A percentile compares a stretch with the other conserved stretches of the same genome.
Evolutionary conservation across 2,797 vertebrate species (phyloP).

Genomic region (Xiphorhynchus erythropygius): DNA sequence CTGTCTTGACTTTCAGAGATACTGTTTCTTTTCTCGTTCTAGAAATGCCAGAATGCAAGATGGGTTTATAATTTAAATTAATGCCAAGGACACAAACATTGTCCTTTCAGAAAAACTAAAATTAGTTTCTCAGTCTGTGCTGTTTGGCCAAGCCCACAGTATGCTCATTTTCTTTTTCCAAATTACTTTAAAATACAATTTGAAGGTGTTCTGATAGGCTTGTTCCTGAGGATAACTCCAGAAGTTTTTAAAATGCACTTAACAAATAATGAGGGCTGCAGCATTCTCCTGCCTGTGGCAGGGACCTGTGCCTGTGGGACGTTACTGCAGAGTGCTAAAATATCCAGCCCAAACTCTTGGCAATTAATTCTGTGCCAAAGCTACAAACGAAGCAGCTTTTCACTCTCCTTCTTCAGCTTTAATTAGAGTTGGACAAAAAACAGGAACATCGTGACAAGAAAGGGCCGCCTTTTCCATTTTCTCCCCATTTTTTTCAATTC

Average conservation of each 20-base stretch:
- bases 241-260: neutral
- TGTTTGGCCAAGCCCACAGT: neutral
- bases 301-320: neutral
- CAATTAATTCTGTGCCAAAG: constrained; percentile 25
- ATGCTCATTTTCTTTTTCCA: neutral
- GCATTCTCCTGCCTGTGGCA: neutral
- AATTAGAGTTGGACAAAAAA: constrained; percentile 61
- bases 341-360: constrained; percentile 17
- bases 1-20: neutral
- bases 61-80: neutral
- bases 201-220: neutral
- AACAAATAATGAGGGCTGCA: neutral
- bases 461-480: neutral
- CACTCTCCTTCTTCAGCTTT: constrained; percentile 44
- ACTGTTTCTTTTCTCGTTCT: neutral
- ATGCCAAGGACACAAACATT: neutral
- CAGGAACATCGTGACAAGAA: constrained; percentile 56
- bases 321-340: neutral
- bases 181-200: neutral
- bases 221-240: neutral
- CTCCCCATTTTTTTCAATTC: neutral
- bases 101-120: neutral
- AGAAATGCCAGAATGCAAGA: neutral
- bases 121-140: neutral
- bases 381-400: constrained; percentile 45